A percentile compares a stretch with the other conserved stretches of the same genome.
phyloP scores from a whole-genome alignment of 1,140 invertebrate genomes.

The Zaprionus vittiger region DNA sequence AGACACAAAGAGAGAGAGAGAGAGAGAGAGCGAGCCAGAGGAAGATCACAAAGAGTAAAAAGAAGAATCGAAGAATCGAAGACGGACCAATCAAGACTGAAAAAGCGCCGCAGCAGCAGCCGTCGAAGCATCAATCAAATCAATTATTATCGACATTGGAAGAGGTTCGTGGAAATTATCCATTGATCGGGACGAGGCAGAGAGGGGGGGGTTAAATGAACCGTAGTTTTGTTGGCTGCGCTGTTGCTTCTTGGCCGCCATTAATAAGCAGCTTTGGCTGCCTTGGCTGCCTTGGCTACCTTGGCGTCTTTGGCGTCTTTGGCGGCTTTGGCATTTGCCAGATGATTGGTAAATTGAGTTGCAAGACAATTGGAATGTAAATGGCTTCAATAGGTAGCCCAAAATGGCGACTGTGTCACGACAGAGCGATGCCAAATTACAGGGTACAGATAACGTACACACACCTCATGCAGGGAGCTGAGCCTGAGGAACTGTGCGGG shows the following conservation, averaged over 20 bases:
- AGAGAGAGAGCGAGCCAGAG: neutral
- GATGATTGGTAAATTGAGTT: slow-evolving; percentile 83
- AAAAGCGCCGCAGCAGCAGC: slow-evolving; percentile 48
- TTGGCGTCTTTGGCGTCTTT: slow-evolving; percentile 80
- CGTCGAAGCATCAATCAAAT: slow-evolving; percentile 84
- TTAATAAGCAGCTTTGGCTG: slow-evolving; percentile 80
- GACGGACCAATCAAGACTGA: slow-evolving; percentile 62
- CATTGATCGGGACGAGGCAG: neutral
- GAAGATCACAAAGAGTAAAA: slow-evolving; percentile 9
- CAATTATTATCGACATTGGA: slow-evolving; percentile 81
- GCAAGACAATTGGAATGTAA: slow-evolving; percentile 75
- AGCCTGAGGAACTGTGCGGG: neutral
- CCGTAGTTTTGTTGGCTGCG: slow-evolving; percentile 3
- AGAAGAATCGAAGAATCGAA: slow-evolving; percentile 12
- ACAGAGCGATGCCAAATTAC: slow-evolving; percentile 56
- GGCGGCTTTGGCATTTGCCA: slow-evolving; percentile 77
- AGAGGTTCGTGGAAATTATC: slow-evolving; percentile 77
- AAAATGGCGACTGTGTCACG: slow-evolving; percentile 66
- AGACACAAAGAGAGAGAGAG: slow-evolving; percentile 12
- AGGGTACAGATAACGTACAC: slow-evolving; percentile 50
- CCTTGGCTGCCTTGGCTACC: slow-evolving; percentile 74
- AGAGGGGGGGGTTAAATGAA: neutral
- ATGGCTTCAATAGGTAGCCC: slow-evolving; percentile 75
- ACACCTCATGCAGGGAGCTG: slow-evolving; percentile 15
- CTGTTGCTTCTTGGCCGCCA: slow-evolving; percentile 65